Conservation (phyloP, 2,888 invertebrate species). For the Cecidostiba fungosa region DNA sequence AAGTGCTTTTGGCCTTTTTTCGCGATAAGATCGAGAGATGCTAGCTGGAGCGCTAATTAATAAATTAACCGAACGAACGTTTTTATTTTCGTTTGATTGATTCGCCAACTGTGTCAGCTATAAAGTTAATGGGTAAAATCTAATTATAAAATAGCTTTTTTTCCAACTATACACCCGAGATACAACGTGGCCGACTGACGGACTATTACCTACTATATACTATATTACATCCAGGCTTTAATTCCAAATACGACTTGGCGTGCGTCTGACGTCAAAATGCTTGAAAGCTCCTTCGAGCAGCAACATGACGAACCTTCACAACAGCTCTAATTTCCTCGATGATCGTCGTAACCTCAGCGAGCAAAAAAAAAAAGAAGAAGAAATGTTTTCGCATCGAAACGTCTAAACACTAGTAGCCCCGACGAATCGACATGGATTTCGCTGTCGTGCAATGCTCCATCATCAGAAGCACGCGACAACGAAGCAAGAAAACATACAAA, state of each 20-base stretch:
- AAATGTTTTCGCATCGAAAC: neutral
- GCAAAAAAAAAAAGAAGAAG: neutral
- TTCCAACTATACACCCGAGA: neutral
- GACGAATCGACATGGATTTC: constrained; percentile 1
- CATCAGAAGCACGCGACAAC: neutral
- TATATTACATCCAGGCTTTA: too few relatives aligned
- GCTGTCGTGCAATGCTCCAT: neutral
- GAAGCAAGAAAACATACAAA: neutral
- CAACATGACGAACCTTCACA: too few relatives aligned
- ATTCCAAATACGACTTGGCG: too few relatives aligned
- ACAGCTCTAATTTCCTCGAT: too few relatives aligned
- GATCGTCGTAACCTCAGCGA: neutral
- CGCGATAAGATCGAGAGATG: neutral
- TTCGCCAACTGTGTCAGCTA: neutral
- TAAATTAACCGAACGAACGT: neutral
- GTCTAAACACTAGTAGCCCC: neutral
- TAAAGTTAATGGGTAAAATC: neutral
- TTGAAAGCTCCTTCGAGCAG: too few relatives aligned
- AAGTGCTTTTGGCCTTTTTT: neutral
- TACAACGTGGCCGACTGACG: too few relatives aligned
- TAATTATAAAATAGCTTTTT: neutral
- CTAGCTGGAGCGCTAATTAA: constrained; percentile 7
- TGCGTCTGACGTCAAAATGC: too few relatives aligned
- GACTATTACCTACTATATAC: too few relatives aligned
- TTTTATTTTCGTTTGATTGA: neutral